Conservation (phyloP, 2,113 vertebrate genomes). For the Crotalus viridis region DNA sequence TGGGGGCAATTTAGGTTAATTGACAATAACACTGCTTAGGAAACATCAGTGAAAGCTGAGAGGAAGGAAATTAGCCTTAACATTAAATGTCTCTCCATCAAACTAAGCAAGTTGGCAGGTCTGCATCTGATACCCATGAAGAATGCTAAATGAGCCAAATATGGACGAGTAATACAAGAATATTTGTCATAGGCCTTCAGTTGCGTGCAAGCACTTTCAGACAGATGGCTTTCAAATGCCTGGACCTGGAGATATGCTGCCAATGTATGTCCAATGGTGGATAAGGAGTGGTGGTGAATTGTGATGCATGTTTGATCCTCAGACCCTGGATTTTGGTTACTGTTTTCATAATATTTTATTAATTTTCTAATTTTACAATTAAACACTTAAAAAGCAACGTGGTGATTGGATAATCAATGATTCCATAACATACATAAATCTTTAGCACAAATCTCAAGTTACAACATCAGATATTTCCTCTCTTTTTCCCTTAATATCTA, state of each 20-base stretch:
- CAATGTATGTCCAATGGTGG: neutral
- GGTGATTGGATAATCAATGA: too few relatives aligned
- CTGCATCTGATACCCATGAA: neutral
- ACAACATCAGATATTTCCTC: too few relatives aligned
- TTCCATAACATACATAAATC: too few relatives aligned
- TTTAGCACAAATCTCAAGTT: too few relatives aligned
- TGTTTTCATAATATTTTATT: neutral
- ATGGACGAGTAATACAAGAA: neutral
- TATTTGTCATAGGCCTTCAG: neutral
- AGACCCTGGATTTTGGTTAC: neutral
- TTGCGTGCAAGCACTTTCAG: neutral
- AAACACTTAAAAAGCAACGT: too few relatives aligned
- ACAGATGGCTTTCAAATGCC: neutral
- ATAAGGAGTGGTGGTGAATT: neutral
- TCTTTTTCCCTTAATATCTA: too few relatives aligned
- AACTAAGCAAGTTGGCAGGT: neutral
- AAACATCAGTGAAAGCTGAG: conserved; percentile 25
- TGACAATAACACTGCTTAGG: conserved; percentile 26
- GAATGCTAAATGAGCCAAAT: neutral
- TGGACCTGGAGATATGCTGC: neutral
- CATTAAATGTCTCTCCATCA: neutral
- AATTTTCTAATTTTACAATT: too few relatives aligned
- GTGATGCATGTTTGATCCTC: neutral
- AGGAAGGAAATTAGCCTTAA: conserved; percentile 16
- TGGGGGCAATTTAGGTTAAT: conserved; percentile 27